A percentile compares a stretch with the other conserved stretches of the same genome.
These are phyloP conservation scores for Halyomorpha halys DNA, from an alignment of 1,140 invertebrate species.

Conservation along the genomic window DNA sequence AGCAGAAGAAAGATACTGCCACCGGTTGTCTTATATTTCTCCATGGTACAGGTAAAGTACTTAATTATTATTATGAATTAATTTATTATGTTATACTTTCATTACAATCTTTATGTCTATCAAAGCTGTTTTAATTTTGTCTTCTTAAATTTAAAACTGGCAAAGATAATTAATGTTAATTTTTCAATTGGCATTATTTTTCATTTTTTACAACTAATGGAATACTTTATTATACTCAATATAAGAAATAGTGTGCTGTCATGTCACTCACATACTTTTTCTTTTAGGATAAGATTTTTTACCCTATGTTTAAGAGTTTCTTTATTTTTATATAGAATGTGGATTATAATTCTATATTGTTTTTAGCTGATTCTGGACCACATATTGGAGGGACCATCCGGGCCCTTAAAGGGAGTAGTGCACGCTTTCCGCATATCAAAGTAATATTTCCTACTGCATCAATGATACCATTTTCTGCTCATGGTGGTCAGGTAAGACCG, in stretches of 20 bases:
- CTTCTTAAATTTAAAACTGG: not conserved
- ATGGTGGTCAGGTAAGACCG: constrained; percentile 44
- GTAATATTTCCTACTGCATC: constrained; percentile 61
- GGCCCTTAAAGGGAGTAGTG: constrained; percentile 33
- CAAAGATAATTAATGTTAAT: not conserved
- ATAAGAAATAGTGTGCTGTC: not conserved
- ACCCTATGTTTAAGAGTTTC: not conserved
- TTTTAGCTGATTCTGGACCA: not conserved
- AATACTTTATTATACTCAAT: not conserved
- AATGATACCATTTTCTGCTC: constrained; percentile 50
- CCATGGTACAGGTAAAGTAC: constrained; percentile 47
- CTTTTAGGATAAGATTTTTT: too few species aligned
- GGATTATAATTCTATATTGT: not conserved
- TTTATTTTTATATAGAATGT: not conserved
- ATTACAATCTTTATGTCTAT: not conserved
- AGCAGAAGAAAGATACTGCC: not conserved
- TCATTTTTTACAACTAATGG: too few species aligned
- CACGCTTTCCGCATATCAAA: constrained; percentile 56
- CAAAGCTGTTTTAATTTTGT: not conserved
- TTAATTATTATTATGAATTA: not conserved
- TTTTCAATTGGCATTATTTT: too few species aligned
- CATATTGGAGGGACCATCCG: not conserved
- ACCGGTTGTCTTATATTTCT: constrained; percentile 48
- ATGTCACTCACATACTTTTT: not conserved
- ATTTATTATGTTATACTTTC: constrained; percentile 26